These are phyloP conservation scores for Drosophila tani DNA, from an alignment of 1,140 invertebrate genomes.

Conservation along the genomic window DNA sequence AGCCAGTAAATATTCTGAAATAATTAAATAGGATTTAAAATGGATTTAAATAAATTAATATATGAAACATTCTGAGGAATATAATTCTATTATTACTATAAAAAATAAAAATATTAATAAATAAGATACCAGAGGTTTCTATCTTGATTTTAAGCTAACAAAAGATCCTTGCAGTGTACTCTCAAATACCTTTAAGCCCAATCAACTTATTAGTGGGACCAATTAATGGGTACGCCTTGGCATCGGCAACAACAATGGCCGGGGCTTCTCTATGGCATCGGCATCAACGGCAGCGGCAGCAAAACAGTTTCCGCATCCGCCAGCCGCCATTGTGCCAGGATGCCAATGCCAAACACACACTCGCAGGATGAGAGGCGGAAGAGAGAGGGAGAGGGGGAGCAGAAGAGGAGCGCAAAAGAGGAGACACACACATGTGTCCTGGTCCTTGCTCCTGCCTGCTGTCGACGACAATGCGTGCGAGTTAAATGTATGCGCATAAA, in stretches of 20 bases:
- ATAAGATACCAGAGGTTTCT: too few species aligned
- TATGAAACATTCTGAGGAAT: too few species aligned
- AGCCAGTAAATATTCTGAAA: too few species aligned
- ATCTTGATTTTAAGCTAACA: not conserved
- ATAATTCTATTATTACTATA: too few species aligned
- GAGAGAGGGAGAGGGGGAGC: too few species aligned
- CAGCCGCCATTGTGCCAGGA: slow-evolving; percentile 79
- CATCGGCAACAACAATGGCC: slow-evolving; percentile 64
- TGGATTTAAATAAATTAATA: too few species aligned
- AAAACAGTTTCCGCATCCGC: slow-evolving; percentile 82
- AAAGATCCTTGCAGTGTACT: not conserved
- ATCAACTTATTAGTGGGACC: slow-evolving; percentile 27
- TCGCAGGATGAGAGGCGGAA: slow-evolving; percentile 7
- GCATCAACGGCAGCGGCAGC: slow-evolving; percentile 79
- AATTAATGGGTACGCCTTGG: slow-evolving; percentile 34
- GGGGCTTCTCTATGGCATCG: slow-evolving; percentile 60
- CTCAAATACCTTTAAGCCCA: slow-evolving; percentile 8
- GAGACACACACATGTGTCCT: slow-evolving; percentile 33
- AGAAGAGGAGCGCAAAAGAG: not conserved
- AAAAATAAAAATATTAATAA: too few species aligned
- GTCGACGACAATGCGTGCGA: slow-evolving; percentile 83
- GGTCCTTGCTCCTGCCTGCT: slow-evolving; percentile 44
- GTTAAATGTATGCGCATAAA: slow-evolving; percentile 85
- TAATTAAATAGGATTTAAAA: too few species aligned
- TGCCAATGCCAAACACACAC: slow-evolving; percentile 73